Evolutionary conservation across 2,888 invertebrate species (phyloP), one percentile per base, ranked within the genome.

Genomic region (Calliphora vomitoria): DNA sequence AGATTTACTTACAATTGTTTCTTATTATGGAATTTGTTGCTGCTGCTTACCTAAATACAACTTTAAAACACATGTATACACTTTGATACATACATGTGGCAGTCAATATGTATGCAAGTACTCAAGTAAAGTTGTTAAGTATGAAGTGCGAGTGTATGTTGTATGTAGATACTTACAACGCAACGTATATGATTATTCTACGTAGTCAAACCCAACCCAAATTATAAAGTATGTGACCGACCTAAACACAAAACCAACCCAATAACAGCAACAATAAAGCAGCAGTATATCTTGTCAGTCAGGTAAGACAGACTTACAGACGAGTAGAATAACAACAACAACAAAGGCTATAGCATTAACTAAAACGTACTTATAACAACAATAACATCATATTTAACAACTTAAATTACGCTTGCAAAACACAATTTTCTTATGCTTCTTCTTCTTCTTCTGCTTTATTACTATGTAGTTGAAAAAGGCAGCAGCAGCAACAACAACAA

Each of bases 191-290:
- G 58, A 80, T 68, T 81, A 60, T 85, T 76, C 13, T 81, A 58
- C 71, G 71, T 71, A 85, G n/a, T 66, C 69, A 68, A 86, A 80
- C 86, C 86, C 80, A 86, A 83, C 86, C 86, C 86, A 86, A 83
- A 86, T 86, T 80, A 78, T 58, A 80, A 86, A 83, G 75, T 83
- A 86, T 80, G 75, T 60, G 75, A 71, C 75, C 86, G 86, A 83
- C 55, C 75, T 53, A 50, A 60, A 53, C 50, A 60, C 38, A 53
- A 35, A 62, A 74, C 62, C 68, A 74, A 79, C 72, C 68, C 66
- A 79, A 68, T 15, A 76, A 50, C n/a, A 74, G n/a, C 62, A 62
- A 69, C 53, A 55, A 41, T 13, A 53, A 55, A 13, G 15, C 78
- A 53, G 72, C 20, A 18, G 44, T 20, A 47, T 18, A 79, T 50